Conservation (phyloP, 2,797 vertebrate genomes). For the Morelia viridis region DNA sequence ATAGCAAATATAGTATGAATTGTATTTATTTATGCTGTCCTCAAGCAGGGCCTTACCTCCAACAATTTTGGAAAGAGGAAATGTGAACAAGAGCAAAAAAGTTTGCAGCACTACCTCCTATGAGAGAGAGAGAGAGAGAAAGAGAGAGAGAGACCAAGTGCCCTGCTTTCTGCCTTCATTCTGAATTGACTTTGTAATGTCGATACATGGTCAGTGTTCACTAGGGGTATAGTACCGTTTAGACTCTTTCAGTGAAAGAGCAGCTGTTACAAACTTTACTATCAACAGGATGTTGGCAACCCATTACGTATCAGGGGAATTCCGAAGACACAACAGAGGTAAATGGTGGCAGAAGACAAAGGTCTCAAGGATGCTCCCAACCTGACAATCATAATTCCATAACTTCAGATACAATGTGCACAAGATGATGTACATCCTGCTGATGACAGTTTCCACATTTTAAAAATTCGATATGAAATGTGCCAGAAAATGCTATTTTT, state of each 20-base stretch:
- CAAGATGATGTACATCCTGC: neutral
- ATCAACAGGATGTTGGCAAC: neutral
- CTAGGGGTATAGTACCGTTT: too few relatives aligned
- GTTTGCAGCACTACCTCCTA: neutral
- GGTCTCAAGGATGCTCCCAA: neutral
- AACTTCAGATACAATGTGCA: neutral
- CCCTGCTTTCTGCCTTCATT: neutral
- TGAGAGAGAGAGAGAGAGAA: neutral
- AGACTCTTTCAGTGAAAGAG: neutral
- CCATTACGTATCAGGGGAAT: too few relatives aligned
- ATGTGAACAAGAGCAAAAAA: neutral
- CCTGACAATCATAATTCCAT: neutral
- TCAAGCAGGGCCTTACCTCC: neutral
- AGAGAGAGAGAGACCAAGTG: neutral
- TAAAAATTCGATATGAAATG: neutral
- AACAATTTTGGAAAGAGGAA: neutral
- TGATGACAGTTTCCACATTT: neutral
- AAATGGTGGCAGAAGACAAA: neutral
- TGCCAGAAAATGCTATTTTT: neutral
- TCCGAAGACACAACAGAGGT: neutral
- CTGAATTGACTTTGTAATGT: neutral
- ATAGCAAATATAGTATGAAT: neutral
- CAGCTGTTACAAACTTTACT: neutral
- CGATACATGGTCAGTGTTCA: neutral
- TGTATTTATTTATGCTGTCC: neutral